phyloP scores from a whole-genome alignment of 2,113 vertebrate genomes.

The Dasyurus viverrinus region DNA sequence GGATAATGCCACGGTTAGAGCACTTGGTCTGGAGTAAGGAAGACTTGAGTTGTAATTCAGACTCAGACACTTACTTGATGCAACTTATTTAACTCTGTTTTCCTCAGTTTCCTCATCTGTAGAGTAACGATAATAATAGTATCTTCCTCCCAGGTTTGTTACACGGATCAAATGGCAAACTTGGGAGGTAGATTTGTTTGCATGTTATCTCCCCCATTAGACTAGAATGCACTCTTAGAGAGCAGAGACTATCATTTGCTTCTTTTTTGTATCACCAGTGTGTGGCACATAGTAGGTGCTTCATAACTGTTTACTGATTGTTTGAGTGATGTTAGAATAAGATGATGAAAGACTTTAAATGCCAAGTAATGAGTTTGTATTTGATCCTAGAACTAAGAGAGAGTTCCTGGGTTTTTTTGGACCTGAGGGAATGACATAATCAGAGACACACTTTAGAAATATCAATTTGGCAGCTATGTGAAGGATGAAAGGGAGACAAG shows the following conservation, averaged over 20 bases:
- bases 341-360: not conserved
- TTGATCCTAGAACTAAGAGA: not conserved
- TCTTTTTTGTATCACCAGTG: not conserved
- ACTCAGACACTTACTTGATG: too few species aligned
- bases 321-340: not conserved
- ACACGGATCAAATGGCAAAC: not conserved
- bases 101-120: too few species aligned
- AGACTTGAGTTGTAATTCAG: too few species aligned
- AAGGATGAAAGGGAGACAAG: not conserved
- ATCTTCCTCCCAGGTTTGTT: not conserved
- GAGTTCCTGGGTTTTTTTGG: not conserved
- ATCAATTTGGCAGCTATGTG: not conserved
- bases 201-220: not conserved
- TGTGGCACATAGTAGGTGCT: too few species aligned
- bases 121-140: too few species aligned
- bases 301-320: not conserved
- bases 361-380: not conserved
- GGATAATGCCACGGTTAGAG: too few species aligned
- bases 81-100: too few species aligned
- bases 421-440: not conserved
- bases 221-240: not conserved
- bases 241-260: too few species aligned
- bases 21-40: too few species aligned
- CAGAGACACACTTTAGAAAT: not conserved
- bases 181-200: too few species aligned